Evolutionary conservation across 2,888 invertebrate genomes (phyloP).

Genomic region (Dynastes maya): DNA sequence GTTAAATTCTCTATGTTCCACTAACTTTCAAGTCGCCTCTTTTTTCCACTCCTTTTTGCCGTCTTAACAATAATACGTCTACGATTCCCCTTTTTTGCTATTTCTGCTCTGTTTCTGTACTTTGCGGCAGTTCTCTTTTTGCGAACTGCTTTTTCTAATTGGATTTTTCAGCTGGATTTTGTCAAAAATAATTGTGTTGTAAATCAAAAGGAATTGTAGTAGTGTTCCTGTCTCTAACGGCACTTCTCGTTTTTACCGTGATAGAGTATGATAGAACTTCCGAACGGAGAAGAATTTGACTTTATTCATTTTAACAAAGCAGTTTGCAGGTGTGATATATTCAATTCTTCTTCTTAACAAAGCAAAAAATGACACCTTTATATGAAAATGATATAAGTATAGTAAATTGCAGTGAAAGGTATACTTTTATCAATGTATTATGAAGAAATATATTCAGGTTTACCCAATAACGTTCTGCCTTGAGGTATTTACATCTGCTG

Average conservation of each 20-base stretch:
- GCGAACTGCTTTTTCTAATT: constrained; percentile 36
- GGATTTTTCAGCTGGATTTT: constrained; percentile 36
- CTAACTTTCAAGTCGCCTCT: constrained; percentile 33
- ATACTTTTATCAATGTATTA: too few relatives aligned
- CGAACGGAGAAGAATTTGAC: background rate
- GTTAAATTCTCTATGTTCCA: constrained; percentile 31
- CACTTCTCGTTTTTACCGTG: background rate
- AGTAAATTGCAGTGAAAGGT: too few relatives aligned
- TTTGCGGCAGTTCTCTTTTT: constrained; percentile 25
- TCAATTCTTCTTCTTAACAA: too few relatives aligned
- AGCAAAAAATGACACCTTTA: too few relatives aligned
- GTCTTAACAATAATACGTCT: constrained; percentile 39
- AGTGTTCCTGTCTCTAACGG: background rate
- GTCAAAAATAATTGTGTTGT: constrained; percentile 30
- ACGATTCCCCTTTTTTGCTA: constrained; percentile 19
- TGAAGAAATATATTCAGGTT: too few relatives aligned
- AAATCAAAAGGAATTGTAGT: constrained; percentile 27
- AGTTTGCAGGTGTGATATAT: background rate
- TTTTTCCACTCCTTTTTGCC: constrained; percentile 16
- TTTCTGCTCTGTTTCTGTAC: constrained; percentile 12
- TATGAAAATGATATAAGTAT: too few relatives aligned
- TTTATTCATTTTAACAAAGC: constrained; percentile 11
- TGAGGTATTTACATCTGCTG: too few relatives aligned
- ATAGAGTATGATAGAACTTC: too few relatives aligned
- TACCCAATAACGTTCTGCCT: too few relatives aligned